Conservation (phyloP, 2,797 vertebrate species). For the Percopsis omiscomaycus region DNA sequence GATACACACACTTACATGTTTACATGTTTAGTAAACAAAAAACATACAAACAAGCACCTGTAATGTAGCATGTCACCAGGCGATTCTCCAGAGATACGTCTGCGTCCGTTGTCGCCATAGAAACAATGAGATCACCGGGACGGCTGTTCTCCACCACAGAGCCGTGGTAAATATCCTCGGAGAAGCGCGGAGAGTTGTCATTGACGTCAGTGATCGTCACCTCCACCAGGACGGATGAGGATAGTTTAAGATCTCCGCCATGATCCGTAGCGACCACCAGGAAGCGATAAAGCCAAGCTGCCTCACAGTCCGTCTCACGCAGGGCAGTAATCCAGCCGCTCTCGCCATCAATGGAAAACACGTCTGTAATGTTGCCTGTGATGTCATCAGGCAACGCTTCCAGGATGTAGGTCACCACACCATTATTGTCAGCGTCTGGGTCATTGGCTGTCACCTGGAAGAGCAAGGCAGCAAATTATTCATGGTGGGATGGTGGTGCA, state of each 20-base stretch:
- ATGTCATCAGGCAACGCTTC: conserved; percentile 73
- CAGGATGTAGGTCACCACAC: conserved; percentile 89
- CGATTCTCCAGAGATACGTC: conserved; percentile 90
- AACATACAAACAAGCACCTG: conserved; percentile 77
- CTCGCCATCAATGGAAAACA: conserved; percentile 88
- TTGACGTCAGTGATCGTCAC: conserved; percentile 94
- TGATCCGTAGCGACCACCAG: conserved; percentile 90
- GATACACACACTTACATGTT: background rate
- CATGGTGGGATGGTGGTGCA: background rate
- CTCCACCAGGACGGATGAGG: conserved; percentile 89
- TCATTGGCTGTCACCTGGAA: conserved; percentile 94
- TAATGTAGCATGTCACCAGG: conserved; percentile 92
- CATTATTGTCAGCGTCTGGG: conserved; percentile 88
- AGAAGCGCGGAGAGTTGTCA: conserved; percentile 90
- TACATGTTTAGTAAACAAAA: background rate
- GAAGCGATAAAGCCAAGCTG: conserved; percentile 81
- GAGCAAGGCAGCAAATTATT: conserved; percentile 59
- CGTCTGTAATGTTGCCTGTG: conserved; percentile 56
- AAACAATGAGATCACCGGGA: conserved; percentile 82
- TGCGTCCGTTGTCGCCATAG: conserved; percentile 84
- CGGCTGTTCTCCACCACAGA: conserved; percentile 86
- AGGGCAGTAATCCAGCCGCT: conserved; percentile 92
- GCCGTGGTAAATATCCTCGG: conserved; percentile 84
- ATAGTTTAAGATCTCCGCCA: conserved; percentile 84
- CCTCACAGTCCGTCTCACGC: conserved; percentile 86